These are phyloP conservation scores for Rhinogobio ventralis DNA, from an alignment of 2,797 vertebrate genomes.

Conservation along the genomic window DNA sequence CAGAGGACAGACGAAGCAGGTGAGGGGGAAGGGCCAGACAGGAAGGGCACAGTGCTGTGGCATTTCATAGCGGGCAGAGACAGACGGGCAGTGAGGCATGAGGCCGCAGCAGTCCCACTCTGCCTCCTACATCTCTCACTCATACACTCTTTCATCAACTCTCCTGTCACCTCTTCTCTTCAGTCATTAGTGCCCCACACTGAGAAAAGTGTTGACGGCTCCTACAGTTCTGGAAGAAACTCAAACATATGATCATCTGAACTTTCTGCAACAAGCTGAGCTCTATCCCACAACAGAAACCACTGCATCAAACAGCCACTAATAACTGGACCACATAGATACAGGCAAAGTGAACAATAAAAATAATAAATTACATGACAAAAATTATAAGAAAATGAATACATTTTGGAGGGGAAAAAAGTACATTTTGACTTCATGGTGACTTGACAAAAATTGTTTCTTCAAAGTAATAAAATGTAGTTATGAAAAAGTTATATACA, in stretches of 20 bases:
- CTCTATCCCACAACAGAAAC: neutral
- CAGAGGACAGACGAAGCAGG: constrained; percentile 46
- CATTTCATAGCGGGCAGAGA: constrained; percentile 43
- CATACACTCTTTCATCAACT: constrained; percentile 13
- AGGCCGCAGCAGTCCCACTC: constrained; percentile 31
- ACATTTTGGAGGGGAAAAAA: neutral
- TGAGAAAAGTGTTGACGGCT: constrained; percentile 19
- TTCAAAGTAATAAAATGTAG: neutral
- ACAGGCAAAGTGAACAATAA: neutral
- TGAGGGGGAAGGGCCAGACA: constrained; percentile 50
- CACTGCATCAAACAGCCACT: neutral
- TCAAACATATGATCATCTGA: neutral
- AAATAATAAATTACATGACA: neutral
- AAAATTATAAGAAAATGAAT: neutral
- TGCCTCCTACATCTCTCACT: constrained; percentile 7
- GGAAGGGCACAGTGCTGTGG: constrained; percentile 48
- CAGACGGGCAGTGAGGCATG: constrained; percentile 48
- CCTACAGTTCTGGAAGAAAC: neutral
- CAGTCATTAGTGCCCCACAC: constrained; percentile 39
- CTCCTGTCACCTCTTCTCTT: constrained; percentile 15
- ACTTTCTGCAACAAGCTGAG: neutral
- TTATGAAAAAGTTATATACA: neutral
- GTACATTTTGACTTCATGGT: neutral
- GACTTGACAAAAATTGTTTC: too few species aligned
- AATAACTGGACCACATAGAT: neutral